Evolutionary conservation across 2,888 invertebrate species (phyloP).

Genomic region (Altica lythri): DNA sequence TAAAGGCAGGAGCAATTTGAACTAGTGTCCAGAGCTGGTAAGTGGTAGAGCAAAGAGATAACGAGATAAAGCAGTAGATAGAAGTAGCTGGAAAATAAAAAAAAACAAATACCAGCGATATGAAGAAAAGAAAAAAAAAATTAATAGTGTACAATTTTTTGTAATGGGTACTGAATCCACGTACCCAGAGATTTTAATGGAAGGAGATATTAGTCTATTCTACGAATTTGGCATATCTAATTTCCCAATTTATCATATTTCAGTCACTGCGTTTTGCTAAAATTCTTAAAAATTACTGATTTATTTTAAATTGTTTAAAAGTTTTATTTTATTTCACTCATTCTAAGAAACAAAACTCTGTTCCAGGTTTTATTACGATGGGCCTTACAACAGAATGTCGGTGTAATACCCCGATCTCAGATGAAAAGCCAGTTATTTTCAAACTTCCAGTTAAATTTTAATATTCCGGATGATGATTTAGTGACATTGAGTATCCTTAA

Average conservation of each 20-base stretch:
- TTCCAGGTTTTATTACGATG: constrained; percentile 69
- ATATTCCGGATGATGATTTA: constrained; percentile 62
- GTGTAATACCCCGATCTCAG: constrained; percentile 69
- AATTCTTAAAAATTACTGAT: neutral
- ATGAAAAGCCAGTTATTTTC: constrained; percentile 62
- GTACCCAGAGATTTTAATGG: neutral
- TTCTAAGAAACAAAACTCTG: too few relatives aligned
- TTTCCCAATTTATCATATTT: neutral
- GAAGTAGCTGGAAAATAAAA: too few relatives aligned
- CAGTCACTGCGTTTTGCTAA: neutral
- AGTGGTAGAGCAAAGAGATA: too few relatives aligned
- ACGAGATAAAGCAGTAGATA: too few relatives aligned
- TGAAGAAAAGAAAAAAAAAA: too few relatives aligned
- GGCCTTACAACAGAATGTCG: constrained; percentile 74
- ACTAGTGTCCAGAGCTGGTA: too few relatives aligned
- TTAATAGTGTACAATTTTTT: too few relatives aligned
- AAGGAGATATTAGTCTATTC: neutral
- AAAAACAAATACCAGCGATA: too few relatives aligned
- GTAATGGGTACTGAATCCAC: too few relatives aligned
- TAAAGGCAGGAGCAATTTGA: too few relatives aligned
- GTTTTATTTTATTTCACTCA: too few relatives aligned
- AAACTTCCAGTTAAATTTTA: constrained; percentile 66
- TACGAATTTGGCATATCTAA: neutral
- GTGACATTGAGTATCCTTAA: constrained; percentile 47
- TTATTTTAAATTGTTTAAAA: too few relatives aligned